phyloP scores from a whole-genome alignment of 2,888 invertebrate genomes.

The Escarpia spicata region DNA sequence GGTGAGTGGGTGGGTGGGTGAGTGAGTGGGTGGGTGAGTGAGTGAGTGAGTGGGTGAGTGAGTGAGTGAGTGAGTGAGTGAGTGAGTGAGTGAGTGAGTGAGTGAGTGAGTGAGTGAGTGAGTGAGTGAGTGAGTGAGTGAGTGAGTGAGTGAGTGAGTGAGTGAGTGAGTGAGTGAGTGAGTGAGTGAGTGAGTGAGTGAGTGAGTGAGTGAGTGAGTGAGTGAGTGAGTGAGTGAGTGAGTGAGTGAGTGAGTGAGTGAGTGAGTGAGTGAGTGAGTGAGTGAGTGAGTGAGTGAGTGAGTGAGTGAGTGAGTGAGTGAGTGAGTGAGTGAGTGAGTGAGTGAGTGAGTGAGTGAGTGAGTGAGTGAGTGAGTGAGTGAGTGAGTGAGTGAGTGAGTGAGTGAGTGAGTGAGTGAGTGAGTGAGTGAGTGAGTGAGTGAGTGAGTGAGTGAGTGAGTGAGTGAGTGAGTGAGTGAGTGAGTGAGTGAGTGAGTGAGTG shows the following conservation, averaged over 20 bases:
- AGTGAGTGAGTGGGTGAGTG: not conserved
- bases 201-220: not conserved
- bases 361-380: not conserved
- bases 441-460: not conserved
- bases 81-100: constrained; percentile 20
- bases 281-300: not conserved
- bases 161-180: constrained; percentile 26
- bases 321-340: not conserved
- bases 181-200: not conserved
- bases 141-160: not conserved
- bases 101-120: constrained; percentile 24
- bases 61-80: constrained; percentile 18
- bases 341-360: not conserved
- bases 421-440: not conserved
- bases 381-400: not conserved
- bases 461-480: not conserved
- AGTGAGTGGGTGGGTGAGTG: not conserved
- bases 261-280: not conserved
- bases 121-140: constrained; percentile 29
- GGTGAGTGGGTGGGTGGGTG: not conserved
- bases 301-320: not conserved
- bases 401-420: not conserved
- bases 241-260: not conserved
- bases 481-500: constrained; percentile 19
- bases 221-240: not conserved